Conservation (phyloP, 1,140 invertebrate species). For the Nylanderia fulva region DNA sequence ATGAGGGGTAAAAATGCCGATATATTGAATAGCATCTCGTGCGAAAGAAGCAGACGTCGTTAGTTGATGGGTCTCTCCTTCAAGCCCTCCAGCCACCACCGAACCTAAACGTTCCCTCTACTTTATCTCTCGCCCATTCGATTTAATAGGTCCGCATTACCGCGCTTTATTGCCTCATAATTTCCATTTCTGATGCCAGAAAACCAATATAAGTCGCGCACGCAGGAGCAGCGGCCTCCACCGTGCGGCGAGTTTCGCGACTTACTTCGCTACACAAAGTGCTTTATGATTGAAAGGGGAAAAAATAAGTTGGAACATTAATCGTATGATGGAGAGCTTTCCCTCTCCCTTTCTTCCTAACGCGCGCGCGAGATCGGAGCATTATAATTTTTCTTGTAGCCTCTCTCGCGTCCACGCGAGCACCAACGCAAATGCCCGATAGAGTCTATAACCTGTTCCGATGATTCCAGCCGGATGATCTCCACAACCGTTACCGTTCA, state of each 20-base stretch:
- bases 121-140: constrained; percentile 51
- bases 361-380: neutral
- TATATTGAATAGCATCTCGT: constrained; percentile 39
- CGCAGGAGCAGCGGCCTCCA: constrained; percentile 12
- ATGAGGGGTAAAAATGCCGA: neutral
- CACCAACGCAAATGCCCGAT: constrained; percentile 27
- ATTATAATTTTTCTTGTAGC: constrained; percentile 43
- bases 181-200: constrained; percentile 65
- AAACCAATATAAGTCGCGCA: constrained; percentile 62
- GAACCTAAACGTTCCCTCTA: constrained; percentile 40
- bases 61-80: constrained; percentile 40
- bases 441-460: constrained; percentile 72
- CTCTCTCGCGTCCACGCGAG: constrained; percentile 39
- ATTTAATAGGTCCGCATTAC: constrained; percentile 70
- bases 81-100: constrained; percentile 27
- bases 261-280: constrained; percentile 68
- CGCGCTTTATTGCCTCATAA: constrained; percentile 70
- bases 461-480: constrained; percentile 74
- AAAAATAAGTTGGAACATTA: constrained; percentile 14
- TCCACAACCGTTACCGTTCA: constrained; percentile 80
- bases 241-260: constrained; percentile 46
- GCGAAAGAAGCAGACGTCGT: constrained; percentile 55
- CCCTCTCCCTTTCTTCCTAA: neutral
- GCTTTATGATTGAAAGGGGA: constrained; percentile 69
- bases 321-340: constrained; percentile 35